These are phyloP conservation scores for Carduelis carduelis DNA, from an alignment of 2,797 vertebrate species.

Conservation along the genomic window DNA sequence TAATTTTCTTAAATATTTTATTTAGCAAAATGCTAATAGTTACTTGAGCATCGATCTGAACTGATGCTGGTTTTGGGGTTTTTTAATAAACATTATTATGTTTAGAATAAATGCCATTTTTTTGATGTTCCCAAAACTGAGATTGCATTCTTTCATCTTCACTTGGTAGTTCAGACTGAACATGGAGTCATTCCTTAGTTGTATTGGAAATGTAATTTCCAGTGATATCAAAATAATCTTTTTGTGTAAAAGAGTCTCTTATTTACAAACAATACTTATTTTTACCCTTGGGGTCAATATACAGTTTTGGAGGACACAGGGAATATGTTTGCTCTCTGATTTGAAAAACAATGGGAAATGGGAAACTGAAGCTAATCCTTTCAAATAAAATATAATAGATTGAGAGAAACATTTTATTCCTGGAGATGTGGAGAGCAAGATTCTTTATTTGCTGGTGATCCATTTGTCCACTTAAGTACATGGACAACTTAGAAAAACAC, in stretches of 20 bases:
- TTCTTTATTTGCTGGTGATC: not conserved
- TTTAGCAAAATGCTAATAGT: not conserved
- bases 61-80: accelerated
- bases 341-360: not conserved
- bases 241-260: not conserved
- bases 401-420: not conserved
- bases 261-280: not conserved
- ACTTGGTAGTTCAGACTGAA: not conserved
- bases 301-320: not conserved
- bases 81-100: not conserved
- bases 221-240: not conserved
- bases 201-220: not conserved
- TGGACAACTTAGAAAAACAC: not conserved
- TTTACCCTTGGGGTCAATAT: not conserved
- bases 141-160: not conserved
- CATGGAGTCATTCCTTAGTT: not conserved
- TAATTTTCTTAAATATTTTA: not conserved
- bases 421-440: not conserved
- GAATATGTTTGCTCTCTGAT: not conserved
- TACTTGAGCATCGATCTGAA: not conserved
- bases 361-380: not conserved
- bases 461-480: not conserved
- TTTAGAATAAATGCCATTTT: not conserved
- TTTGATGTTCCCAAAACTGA: not conserved
- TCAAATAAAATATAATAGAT: not conserved